Evolutionary conservation across 53 echinoderm and acorn worm species (phyloP), one percentile per base, ranked within the genome.

Genomic region (Temnopleurus reevesii): DNA sequence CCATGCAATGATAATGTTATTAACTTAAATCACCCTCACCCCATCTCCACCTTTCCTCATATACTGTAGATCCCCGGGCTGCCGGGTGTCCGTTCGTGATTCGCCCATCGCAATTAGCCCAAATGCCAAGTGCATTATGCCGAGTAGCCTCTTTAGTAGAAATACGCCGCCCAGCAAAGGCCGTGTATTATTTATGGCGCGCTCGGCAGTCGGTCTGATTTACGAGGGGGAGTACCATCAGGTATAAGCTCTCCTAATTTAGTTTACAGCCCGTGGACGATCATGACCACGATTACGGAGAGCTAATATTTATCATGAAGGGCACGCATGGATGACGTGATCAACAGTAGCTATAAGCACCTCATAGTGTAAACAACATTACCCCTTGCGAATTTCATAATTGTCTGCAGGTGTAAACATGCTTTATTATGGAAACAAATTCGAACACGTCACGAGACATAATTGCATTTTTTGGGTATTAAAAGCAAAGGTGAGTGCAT

Each of bases 121-220:
- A 71, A 71, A 71, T 71, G 71, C 41, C 71, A 71, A 71, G 71
- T 71, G 21, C 71, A 71, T 71, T 71, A 71, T 71, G 43, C 10
- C 13, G 41, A n/a, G n/a, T n/a, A n/a, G n/a, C 12, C 9, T 12
- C 12, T 36, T 38, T 71, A 21, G 71, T 66, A 1, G 33, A 33
- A 41, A 71, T n/a, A n/a, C n/a, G n/a, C n/a, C n/a, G 71, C 41
- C 12, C 71, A 71, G 71, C 71, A 27, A 71, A 71, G 71, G 41
- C 36, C 36, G 36, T 71, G 71, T 71, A 71, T 71, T 71, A 71
- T 71, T 71, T 71, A 71, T 71, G 71, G 71, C 71, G 71, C 71
- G 71, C 71, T 41, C 36, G 19, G 71, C 71, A 41, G 71, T 19
- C 41, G 6, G 31, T n/a, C 41, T 71, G 71, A 71, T 71, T 71